Conservation (phyloP, 2,113 vertebrate genomes). For the Mesitornis unicolor region DNA sequence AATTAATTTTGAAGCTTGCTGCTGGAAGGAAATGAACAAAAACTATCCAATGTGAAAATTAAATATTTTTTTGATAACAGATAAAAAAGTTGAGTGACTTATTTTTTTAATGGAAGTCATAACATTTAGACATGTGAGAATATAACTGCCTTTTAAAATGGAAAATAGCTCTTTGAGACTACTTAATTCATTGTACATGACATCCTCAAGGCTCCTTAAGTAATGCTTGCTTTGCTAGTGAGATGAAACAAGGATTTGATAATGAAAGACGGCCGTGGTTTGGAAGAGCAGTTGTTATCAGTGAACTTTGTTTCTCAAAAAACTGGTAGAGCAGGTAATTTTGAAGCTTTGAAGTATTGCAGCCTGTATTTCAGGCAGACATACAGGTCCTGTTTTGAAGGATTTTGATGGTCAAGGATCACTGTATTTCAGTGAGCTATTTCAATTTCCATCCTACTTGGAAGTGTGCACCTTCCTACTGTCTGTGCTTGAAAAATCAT, state of each 20-base stretch:
- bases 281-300: background rate
- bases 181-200: background rate
- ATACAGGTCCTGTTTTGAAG: background rate
- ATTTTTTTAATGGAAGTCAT: background rate
- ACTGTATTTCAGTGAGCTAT: background rate
- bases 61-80: background rate
- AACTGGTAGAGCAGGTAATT: background rate
- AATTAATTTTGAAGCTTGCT: background rate
- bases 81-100: background rate
- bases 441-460: background rate
- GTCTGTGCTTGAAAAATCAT: background rate
- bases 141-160: background rate
- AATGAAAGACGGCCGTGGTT: background rate
- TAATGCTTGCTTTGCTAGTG: background rate
- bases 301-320: background rate
- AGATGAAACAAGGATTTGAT: background rate
- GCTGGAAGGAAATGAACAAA: background rate
- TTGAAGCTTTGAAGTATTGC: background rate
- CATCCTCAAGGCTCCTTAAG: background rate
- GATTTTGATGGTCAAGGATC: background rate
- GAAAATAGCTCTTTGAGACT: background rate
- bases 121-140: slow-evolving; percentile 14
- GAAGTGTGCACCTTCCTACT: background rate
- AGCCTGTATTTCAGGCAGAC: background rate
- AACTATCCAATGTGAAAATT: background rate